Conservation (phyloP, 1,140 invertebrate species). For the Sycophila sp. region DNA sequence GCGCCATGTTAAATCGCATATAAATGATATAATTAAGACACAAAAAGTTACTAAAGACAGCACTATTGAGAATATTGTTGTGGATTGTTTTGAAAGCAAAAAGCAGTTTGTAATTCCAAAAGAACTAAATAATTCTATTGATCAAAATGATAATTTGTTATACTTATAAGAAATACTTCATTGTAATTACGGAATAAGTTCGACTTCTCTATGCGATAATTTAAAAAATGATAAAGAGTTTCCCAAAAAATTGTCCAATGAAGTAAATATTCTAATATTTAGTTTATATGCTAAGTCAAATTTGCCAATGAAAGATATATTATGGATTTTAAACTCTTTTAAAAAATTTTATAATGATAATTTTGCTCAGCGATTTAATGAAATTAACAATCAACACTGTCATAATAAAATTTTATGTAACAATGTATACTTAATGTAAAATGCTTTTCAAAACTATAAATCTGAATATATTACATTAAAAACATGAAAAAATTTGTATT, state of each 20-base stretch:
- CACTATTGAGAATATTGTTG: too few relatives aligned
- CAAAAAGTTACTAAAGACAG: too few relatives aligned
- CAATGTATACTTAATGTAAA: slow-evolving; percentile 25
- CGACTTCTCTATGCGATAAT: background rate
- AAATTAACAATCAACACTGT: slow-evolving; percentile 29
- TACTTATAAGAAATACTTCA: background rate
- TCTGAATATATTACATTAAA: slow-evolving; percentile 37
- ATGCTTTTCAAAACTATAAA: slow-evolving; percentile 38
- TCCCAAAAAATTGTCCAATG: slow-evolving; percentile 1
- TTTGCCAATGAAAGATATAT: slow-evolving; percentile 32
- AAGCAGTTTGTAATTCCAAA: too few relatives aligned
- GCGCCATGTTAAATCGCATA: slow-evolving; percentile 32
- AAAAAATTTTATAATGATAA: slow-evolving; percentile 27
- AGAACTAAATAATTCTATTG: too few relatives aligned
- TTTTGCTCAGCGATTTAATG: slow-evolving; percentile 21
- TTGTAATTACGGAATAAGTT: background rate
- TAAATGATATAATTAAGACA: slow-evolving; percentile 10
- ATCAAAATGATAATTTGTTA: background rate
- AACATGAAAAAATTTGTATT: slow-evolving; percentile 22
- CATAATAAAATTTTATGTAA: slow-evolving; percentile 24
- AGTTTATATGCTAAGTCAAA: slow-evolving; percentile 38
- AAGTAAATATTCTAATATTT: slow-evolving; percentile 19
- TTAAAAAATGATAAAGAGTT: slow-evolving; percentile 11
- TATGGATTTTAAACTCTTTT: slow-evolving; percentile 34
- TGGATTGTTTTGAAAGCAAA: too few relatives aligned